These are phyloP conservation scores for Cyanoderma ruficeps DNA, from an alignment of 2,113 vertebrate species.

Conservation along the genomic window DNA sequence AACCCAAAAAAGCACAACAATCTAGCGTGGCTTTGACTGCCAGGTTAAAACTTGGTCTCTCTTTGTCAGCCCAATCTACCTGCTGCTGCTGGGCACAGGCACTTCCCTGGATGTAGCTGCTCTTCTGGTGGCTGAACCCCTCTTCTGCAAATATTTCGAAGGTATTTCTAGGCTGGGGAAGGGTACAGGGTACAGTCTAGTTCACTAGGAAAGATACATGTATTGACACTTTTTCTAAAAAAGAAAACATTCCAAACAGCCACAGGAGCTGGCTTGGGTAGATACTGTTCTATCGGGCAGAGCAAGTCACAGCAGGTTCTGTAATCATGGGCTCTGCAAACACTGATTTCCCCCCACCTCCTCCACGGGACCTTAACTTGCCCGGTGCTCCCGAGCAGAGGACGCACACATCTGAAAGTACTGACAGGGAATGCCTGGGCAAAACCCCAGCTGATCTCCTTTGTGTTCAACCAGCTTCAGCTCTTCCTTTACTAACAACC, in stretches of 20 bases:
- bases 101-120: neutral
- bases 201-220: neutral
- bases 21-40: neutral
- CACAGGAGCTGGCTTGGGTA: neutral
- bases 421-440: neutral
- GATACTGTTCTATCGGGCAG: neutral
- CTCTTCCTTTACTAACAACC: neutral
- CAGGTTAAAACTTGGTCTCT: neutral
- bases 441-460: neutral
- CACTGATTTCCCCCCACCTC: neutral
- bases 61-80: neutral
- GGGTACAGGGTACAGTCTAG: neutral
- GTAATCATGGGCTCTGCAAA: neutral
- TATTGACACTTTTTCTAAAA: neutral
- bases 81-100: neutral
- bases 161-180: neutral
- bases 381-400: fast-evolving
- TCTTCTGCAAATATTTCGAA: neutral
- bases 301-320: neutral
- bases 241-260: neutral
- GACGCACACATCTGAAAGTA: fast-evolving
- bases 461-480: neutral
- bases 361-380: fast-evolving
- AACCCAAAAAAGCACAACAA: fast-evolving
- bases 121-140: neutral